These are phyloP conservation scores for Liparis tanakae DNA, from an alignment of 2,797 vertebrate species.

Conservation along the genomic window DNA sequence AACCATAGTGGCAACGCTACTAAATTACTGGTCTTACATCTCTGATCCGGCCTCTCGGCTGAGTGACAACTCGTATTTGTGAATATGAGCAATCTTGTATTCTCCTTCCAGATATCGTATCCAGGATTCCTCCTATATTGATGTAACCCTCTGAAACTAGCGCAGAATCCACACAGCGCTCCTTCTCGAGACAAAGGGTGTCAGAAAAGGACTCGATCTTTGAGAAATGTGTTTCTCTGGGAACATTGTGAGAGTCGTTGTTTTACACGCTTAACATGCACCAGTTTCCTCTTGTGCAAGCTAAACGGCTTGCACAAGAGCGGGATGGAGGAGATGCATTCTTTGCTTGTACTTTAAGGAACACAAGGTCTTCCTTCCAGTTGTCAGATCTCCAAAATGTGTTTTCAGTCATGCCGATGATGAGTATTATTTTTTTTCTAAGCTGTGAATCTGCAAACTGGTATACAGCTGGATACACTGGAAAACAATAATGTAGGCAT, in stretches of 20 bases:
- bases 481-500: not conserved
- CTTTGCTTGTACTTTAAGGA: not conserved
- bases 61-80: slow-evolving; percentile 24
- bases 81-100: slow-evolving; percentile 24
- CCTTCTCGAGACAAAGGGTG: not conserved
- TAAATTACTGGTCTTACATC: slow-evolving; percentile 42
- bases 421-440: not conserved
- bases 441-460: not conserved
- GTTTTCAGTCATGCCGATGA: not conserved
- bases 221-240: not conserved
- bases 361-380: not conserved
- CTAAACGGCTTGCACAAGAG: too few relatives aligned
- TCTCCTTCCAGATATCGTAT: slow-evolving; percentile 3
- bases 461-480: not conserved
- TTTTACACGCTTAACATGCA: not conserved
- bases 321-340: not conserved
- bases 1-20: slow-evolving; percentile 37
- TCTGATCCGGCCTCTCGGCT: slow-evolving; percentile 28
- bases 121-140: not conserved
- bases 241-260: slow-evolving; percentile 2
- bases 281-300: not conserved
- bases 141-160: slow-evolving; percentile 16
- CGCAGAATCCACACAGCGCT: not conserved
- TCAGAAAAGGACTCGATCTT: not conserved
- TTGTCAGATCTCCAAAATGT: not conserved